Evolutionary conservation across 2,888 invertebrate genomes (phyloP), one percentile per base, ranked within the genome.

Genomic region (Aphidius colemani): DNA sequence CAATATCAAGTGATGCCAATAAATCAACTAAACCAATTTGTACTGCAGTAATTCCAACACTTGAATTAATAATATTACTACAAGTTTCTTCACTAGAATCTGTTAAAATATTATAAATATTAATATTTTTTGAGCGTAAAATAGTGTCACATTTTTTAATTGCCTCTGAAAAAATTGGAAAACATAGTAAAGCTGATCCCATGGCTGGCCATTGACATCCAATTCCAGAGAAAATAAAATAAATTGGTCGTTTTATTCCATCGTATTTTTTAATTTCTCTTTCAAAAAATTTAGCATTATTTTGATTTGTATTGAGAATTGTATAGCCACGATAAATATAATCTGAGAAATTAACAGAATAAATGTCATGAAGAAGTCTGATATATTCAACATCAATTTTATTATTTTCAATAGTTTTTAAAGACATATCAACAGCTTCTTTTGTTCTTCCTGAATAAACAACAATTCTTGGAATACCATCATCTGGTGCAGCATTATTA

Each of bases 221-320:
- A 93, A 96, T 93, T 44, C 95, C 95, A 60, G 95, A 93, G 84
- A 94, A 96, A 50, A 95, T 89, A 83, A 92, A 95, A 88, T 95
- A 95, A 1, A 95, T 84, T 1, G 95, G 93, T 1, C 90, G 85
- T 59, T 85, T 85, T 0, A 85, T 83, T 0, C 88, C 90, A 0
- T 87, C 85, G 77, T 85, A 88, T 78, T 89, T 87, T 70, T 88
- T 85, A 40, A 87, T 81, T 48, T 88, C 86, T 49, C 85, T n/a
- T 79, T 75, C 7, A 78, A 86, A 71, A 88, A 91, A 79, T 95
- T 94, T 13, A 95, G 76, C 72, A 90, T n/a, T n/a, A n/a, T 18
- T 18, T 18, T 18, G 3, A 3, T 18, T 67, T 13, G 69, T 67
- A 80, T 85, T 84, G 7, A 86, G 69, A 6, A 95, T 77, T 0